Base-by-base conservation (phyloP, 2,888 invertebrate species). In the Sphaerophoria taeniata region DNA sequence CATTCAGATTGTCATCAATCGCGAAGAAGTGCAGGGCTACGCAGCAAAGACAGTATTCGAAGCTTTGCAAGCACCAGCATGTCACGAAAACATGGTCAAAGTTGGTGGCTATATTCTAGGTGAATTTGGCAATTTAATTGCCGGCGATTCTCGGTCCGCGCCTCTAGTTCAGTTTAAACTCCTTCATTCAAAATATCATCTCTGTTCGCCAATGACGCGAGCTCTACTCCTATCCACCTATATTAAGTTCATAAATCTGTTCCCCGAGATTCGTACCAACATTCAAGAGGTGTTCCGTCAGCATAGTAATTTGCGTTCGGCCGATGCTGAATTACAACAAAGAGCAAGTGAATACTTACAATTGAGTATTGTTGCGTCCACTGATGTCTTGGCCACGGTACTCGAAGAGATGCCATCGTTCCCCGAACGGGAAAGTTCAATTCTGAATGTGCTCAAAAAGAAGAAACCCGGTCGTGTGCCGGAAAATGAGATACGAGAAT, bases 71-170 rank as follows among this genome's bases (percentile, higher is more conserved):
- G 99, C 99, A 43, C 99, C 99, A 24, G 99, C 99, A 34, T 99
- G 99, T 90, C 99, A 99, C 92, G 99, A 99, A 93, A 99, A 99
- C 92, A 99, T 99, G 99, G 99, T 99, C 1, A 99, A 99, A 95
- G 99, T 99, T 73, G 99, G 99, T 83, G 99, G 99, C 71, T 99
- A 99, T 90, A 99, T 99, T 89, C 94, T 99, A 83, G 99, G 99
- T 85, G 99, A 99, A 93, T 99, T 99, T 93, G 99, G 99, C 71
- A 99, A 99, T 93, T 94, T 99, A 83, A 99, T 99, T 91, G 99
- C 99, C 88, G 99, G 99, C 14, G 99, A 99, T 92, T 97, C 98
- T 83, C 94, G 99, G 78, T 99, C 99, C 60, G 98, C 99, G 74
- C 99, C 99, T 7, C 94, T 96, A 90, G 98, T 99, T 87, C 99